phyloP scores from a whole-genome alignment of 2,113 vertebrate species.

The Nothobranchius furzeri region DNA sequence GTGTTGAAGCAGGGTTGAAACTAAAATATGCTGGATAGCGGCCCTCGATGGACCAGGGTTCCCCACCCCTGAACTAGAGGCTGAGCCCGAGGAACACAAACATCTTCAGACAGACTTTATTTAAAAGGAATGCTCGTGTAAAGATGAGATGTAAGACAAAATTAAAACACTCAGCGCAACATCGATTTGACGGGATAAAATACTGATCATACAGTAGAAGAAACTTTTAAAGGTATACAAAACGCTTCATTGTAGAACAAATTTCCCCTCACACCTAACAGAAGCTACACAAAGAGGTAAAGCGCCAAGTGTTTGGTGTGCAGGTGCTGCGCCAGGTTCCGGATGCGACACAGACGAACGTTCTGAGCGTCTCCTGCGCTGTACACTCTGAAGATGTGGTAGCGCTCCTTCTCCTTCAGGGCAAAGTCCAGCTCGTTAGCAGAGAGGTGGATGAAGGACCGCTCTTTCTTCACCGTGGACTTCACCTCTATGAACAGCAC shows the following conservation, averaged over 20 bases:
- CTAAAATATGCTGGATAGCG: too few species aligned
- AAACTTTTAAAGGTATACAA: conserved; percentile 15
- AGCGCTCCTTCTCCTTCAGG: conserved; percentile 73
- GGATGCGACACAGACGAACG: conserved; percentile 77
- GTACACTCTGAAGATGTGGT: conserved; percentile 80
- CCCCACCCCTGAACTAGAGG: too few species aligned
- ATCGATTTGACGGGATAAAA: not conserved
- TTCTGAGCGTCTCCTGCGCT: conserved; percentile 71
- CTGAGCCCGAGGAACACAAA: not conserved
- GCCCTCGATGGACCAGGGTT: too few species aligned
- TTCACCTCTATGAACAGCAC: conserved; percentile 81
- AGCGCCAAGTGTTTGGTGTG: conserved; percentile 78
- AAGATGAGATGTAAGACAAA: conserved; percentile 5
- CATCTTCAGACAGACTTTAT: conserved; percentile 25
- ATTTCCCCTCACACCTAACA: not conserved
- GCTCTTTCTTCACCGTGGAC: conserved; percentile 75
- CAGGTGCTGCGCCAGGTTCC: conserved; percentile 81
- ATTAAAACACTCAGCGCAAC: conserved; percentile 22
- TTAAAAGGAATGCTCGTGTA: conserved; percentile 33
- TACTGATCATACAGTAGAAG: not conserved
- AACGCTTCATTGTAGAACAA: conserved; percentile 21
- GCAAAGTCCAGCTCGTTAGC: conserved; percentile 82
- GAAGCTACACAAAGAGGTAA: conserved; percentile 73
- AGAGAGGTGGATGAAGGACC: conserved; percentile 75
- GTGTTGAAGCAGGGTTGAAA: too few species aligned